These are phyloP conservation scores for Saxidomus purpurata DNA, from an alignment of 1,140 invertebrate genomes.

Conservation along the genomic window DNA sequence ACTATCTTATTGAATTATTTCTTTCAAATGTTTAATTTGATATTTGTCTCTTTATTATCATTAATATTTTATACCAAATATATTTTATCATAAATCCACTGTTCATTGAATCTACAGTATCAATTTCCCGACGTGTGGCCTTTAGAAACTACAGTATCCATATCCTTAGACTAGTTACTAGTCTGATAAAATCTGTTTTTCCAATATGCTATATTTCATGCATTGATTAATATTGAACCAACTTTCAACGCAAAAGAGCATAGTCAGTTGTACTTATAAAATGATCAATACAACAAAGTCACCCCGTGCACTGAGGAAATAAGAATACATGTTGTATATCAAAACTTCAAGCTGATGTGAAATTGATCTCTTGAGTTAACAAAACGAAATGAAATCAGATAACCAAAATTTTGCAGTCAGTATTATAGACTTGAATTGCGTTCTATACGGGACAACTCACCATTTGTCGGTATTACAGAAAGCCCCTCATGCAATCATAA, in stretches of 20 bases:
- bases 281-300: conserved; percentile 1
- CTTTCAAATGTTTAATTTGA: too few species aligned
- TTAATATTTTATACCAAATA: too few species aligned
- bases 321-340: neutral
- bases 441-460: conserved; percentile 10
- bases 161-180: too few species aligned
- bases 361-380: neutral
- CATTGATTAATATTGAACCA: neutral
- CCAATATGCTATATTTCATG: too few species aligned
- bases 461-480: conserved; percentile 7
- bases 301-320: neutral
- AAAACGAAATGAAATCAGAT: neutral
- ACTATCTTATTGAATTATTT: too few species aligned
- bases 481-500: neutral
- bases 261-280: neutral
- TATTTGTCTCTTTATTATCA: too few species aligned
- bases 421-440: conserved; percentile 26
- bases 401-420: neutral
- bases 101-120: too few species aligned
- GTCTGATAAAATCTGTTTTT: too few species aligned
- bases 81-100: too few species aligned
- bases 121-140: too few species aligned
- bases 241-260: neutral
- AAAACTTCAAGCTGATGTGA: neutral
- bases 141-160: too few species aligned